phyloP scores from a whole-genome alignment of 2,888 invertebrate genomes.

The Allolobophora icterica region DNA sequence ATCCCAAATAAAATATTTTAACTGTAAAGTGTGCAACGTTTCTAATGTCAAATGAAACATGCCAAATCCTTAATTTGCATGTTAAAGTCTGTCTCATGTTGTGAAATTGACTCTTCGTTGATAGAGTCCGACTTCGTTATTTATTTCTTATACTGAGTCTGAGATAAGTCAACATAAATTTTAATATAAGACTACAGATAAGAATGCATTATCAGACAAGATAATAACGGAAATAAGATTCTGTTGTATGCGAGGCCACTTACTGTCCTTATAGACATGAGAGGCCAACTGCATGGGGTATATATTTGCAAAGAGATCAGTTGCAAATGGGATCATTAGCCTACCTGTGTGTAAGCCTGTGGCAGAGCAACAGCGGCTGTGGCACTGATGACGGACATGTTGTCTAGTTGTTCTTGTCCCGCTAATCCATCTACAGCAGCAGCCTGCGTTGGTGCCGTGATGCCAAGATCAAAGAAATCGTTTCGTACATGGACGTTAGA shows the following conservation, averaged over 20 bases:
- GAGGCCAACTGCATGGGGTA: background rate
- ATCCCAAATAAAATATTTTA: background rate
- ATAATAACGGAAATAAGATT: background rate
- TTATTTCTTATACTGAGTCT: too few species aligned
- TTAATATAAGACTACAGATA: background rate
- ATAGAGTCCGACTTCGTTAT: background rate
- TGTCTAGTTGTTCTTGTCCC: conserved; percentile 54
- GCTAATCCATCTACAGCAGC: conserved; percentile 33
- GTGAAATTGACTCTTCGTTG: background rate
- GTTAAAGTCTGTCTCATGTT: background rate
- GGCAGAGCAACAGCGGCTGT: conserved; percentile 61
- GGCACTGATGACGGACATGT: conserved; percentile 61
- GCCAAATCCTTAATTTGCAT: background rate
- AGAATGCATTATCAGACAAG: background rate
- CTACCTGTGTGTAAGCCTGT: conserved; percentile 47
- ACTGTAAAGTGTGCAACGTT: background rate
- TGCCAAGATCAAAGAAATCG: conserved; percentile 61
- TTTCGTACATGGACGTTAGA: conserved; percentile 53
- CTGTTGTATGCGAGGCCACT: background rate
- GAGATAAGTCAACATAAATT: background rate
- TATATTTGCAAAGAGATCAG: background rate
- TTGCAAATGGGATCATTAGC: background rate
- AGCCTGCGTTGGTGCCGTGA: conserved; percentile 43
- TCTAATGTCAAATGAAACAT: background rate
- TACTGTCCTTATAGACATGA: background rate